Conservation (phyloP, 2,797 vertebrate genomes). For the Syndactyla subalaris region DNA sequence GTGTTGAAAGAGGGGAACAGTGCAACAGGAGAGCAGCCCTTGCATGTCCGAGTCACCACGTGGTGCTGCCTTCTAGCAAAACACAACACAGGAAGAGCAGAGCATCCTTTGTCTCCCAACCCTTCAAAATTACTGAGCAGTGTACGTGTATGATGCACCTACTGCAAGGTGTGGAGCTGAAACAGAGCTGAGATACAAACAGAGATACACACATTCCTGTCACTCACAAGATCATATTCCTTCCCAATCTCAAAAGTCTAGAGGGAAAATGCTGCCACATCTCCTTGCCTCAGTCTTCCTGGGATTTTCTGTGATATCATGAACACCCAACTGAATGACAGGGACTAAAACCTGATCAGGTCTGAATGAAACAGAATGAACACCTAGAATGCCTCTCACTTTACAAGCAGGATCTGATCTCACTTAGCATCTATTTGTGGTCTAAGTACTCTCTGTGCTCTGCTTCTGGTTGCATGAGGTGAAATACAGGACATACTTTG, state of each 20-base stretch:
- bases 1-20: background rate
- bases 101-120: background rate
- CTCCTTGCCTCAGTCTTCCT: background rate
- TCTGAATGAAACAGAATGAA: background rate
- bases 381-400: background rate
- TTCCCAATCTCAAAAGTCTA: background rate
- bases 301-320: background rate
- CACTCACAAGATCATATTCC: background rate
- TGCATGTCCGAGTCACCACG: rapidly evolving
- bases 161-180: background rate
- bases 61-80: background rate
- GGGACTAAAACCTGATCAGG: background rate
- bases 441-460: background rate
- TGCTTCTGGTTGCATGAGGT: background rate
- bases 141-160: background rate
- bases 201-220: background rate
- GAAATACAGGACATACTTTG: background rate
- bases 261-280: background rate
- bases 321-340: background rate
- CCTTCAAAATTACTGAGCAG: background rate
- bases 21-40: background rate
- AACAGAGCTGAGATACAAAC: background rate
- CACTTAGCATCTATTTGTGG: background rate
- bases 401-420: background rate
- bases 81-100: background rate